A percentile compares a stretch with the other conserved stretches of the same genome.
phyloP scores from a whole-genome alignment of 2,113 vertebrate genomes.

The Mustela lutreola region DNA sequence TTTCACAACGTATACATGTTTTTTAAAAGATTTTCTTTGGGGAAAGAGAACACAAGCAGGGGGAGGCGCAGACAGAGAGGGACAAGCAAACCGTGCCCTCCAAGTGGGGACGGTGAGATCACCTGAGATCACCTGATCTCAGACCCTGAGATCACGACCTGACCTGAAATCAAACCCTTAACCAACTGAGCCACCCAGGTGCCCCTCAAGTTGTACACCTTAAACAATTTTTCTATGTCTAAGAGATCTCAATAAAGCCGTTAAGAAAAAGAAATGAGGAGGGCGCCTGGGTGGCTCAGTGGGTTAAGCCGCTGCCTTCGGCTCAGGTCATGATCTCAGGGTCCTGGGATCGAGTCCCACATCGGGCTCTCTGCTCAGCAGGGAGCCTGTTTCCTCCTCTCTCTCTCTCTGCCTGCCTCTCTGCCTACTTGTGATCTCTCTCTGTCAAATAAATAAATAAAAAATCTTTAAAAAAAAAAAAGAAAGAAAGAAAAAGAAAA shows the following conservation, averaged over 20 bases:
- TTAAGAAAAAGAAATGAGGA: neutral
- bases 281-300: too few species aligned
- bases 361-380: too few species aligned
- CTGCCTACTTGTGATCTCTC: too few species aligned
- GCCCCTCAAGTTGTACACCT: neutral
- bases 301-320: too few species aligned
- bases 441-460: too few species aligned
- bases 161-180: neutral
- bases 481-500: too few species aligned
- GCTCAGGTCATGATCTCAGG: too few species aligned
- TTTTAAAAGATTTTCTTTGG: neutral
- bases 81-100: neutral
- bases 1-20: neutral
- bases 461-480: too few species aligned
- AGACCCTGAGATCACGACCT: neutral
- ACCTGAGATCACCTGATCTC: neutral
- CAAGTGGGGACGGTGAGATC: neutral
- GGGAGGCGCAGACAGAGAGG: neutral
- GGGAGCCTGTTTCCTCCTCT: too few species aligned
- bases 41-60: neutral
- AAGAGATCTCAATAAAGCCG: conserved; percentile 25
- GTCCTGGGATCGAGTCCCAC: too few species aligned
- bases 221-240: conserved; percentile 21
- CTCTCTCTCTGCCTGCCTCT: too few species aligned
- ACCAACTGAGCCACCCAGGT: neutral